Evolutionary conservation across 2,113 vertebrate species (phyloP).

Genomic region (Zeus faber): DNA sequence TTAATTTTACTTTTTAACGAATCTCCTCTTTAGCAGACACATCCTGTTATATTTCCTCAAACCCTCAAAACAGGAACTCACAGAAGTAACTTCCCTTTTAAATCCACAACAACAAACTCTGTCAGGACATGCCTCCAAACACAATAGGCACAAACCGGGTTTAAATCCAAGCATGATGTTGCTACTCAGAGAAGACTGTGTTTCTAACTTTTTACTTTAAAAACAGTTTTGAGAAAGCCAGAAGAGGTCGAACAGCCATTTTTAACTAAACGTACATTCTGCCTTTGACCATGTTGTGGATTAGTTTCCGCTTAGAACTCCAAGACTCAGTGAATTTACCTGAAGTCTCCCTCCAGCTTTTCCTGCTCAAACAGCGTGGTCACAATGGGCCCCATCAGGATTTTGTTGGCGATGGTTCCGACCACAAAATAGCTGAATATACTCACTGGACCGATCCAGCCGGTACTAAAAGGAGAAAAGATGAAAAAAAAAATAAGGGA

Average conservation of each 20-base stretch:
- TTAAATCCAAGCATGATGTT: background rate
- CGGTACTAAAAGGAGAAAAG: constrained; percentile 77
- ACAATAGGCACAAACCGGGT: background rate
- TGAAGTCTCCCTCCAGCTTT: constrained; percentile 95
- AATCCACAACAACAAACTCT: background rate
- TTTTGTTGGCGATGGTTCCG: constrained; percentile 87
- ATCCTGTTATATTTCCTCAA: constrained; percentile 35
- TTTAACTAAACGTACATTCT: too few species aligned
- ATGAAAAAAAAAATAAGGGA: too few species aligned
- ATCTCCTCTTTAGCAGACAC: background rate
- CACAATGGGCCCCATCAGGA: constrained; percentile 92
- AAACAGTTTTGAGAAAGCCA: too few species aligned
- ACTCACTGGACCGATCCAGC: constrained; percentile 90
- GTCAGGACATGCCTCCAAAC: background rate
- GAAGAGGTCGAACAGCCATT: too few species aligned
- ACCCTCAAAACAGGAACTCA: constrained; percentile 1
- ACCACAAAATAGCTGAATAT: constrained; percentile 92
- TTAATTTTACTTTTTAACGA: too few species aligned
- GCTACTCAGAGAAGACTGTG: background rate
- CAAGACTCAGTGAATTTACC: too few species aligned
- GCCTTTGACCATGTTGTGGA: too few species aligned
- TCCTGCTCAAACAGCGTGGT: constrained; percentile 90
- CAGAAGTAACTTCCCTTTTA: too few species aligned
- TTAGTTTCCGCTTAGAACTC: too few species aligned
- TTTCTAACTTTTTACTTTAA: background rate